Conservation (phyloP, 2,888 invertebrate species). For the Leptinotarsa haldemani region DNA sequence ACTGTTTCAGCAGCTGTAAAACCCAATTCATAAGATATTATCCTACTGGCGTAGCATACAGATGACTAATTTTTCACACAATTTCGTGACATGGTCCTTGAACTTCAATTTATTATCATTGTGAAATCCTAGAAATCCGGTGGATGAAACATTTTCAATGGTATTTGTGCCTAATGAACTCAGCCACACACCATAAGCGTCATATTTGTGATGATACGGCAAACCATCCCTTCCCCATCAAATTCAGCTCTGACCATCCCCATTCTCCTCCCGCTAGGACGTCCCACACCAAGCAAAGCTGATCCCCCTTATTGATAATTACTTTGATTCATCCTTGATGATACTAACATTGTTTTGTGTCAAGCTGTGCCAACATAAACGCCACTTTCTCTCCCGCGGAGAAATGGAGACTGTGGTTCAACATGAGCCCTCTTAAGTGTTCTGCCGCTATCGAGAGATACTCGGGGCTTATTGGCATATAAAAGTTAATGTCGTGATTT, state of each 20-base stretch:
- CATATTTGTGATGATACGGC: not conserved
- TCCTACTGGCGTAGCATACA: no score
- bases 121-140: no score
- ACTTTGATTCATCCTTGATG: constrained; percentile 20
- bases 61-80: no score
- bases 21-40: no score
- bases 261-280: not conserved
- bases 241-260: not conserved
- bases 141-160: no score
- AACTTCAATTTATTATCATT: no score
- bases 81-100: no score
- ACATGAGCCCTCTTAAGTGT: constrained; percentile 50
- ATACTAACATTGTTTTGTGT: constrained; percentile 17
- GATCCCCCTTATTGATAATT: constrained; percentile 6
- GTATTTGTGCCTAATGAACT: no score
- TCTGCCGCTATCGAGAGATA: constrained; percentile 12
- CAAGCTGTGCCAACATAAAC: constrained; percentile 30
- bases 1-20: no score
- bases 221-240: no score
- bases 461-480: constrained; percentile 8
- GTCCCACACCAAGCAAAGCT: not conserved
- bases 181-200: no score
- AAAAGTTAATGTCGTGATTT: constrained; percentile 1
- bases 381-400: constrained; percentile 55
- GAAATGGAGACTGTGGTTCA: constrained; percentile 48